These are phyloP conservation scores for Himalopsyche tibetana DNA, from an alignment of 2,888 invertebrate genomes.

Conservation along the genomic window DNA sequence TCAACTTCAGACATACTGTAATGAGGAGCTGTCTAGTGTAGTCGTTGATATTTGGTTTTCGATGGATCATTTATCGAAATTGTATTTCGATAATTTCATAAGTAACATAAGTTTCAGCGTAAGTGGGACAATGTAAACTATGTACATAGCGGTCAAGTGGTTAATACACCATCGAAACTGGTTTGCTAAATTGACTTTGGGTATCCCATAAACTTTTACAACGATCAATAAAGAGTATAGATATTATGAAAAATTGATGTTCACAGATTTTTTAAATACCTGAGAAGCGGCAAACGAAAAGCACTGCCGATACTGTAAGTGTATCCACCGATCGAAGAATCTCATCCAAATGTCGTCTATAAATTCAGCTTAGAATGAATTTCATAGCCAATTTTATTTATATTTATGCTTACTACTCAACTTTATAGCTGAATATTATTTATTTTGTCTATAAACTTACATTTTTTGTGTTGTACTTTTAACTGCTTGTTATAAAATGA, in stretches of 20 bases:
- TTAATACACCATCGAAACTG: not conserved
- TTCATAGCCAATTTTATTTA: not conserved
- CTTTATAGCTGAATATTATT: constrained; percentile 21
- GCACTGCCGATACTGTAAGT: not conserved
- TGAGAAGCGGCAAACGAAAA: constrained; percentile 2
- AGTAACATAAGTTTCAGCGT: no score
- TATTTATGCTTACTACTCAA: not conserved
- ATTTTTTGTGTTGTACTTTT: no score
- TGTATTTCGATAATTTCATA: no score
- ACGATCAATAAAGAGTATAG: constrained; percentile 14
- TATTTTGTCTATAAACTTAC: not conserved
- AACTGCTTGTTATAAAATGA: no score
- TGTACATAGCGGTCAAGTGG: not conserved
- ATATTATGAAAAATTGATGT: constrained; percentile 24
- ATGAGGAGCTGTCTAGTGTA: no score
- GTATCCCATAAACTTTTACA: constrained; percentile 34
- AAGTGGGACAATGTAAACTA: no score
- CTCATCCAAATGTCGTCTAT: constrained; percentile 1
- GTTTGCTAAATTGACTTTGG: constrained; percentile 31
- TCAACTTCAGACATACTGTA: no score
- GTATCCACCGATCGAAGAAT: not conserved
- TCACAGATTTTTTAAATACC: constrained; percentile 26
- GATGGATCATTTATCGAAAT: no score
- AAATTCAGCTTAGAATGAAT: not conserved
- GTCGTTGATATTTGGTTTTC: no score